Evolutionary conservation across 2,888 invertebrate species (phyloP).

Genomic region (Trissonchulus latispiculum): DNA sequence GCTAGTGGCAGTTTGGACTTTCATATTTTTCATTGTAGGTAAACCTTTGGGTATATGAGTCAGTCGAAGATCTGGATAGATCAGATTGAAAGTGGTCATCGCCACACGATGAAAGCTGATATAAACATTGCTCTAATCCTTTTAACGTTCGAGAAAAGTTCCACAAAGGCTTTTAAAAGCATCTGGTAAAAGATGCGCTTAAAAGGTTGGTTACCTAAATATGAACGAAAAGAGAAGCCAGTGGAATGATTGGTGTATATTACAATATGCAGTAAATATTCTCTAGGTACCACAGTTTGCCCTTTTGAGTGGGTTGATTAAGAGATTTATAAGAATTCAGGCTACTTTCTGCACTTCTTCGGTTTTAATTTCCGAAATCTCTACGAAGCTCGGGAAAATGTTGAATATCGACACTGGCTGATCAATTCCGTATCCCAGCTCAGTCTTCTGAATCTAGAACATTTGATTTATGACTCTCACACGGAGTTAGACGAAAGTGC

Average conservation of each 20-base stretch:
- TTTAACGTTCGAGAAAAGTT: background rate
- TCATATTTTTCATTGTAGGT: constrained; percentile 16
- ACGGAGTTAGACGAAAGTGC: constrained; percentile 23
- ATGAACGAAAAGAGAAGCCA: too few relatives aligned
- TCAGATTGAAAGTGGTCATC: constrained; percentile 40
- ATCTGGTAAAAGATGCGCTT: constrained; percentile 7
- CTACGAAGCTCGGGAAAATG: too few relatives aligned
- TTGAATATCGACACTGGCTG: too few relatives aligned
- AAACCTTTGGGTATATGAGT: constrained; percentile 37
- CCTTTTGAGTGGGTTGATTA: too few relatives aligned
- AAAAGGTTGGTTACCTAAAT: background rate
- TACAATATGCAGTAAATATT: too few relatives aligned
- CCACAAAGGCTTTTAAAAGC: constrained; percentile 17
- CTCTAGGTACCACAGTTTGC: too few relatives aligned
- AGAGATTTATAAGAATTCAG: background rate
- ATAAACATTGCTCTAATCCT: background rate
- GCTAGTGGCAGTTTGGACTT: background rate
- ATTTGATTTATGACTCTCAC: constrained; percentile 32
- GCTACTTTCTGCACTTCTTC: background rate
- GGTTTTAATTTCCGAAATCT: too few relatives aligned
- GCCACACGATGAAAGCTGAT: constrained; percentile 26
- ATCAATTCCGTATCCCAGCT: constrained; percentile 20
- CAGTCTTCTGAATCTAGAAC: constrained; percentile 36
- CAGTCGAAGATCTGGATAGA: constrained; percentile 36
- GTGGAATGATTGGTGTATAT: too few relatives aligned